Base-by-base conservation (phyloP, 1,140 invertebrate species). In the Pectinophora gossypiella region DNA sequence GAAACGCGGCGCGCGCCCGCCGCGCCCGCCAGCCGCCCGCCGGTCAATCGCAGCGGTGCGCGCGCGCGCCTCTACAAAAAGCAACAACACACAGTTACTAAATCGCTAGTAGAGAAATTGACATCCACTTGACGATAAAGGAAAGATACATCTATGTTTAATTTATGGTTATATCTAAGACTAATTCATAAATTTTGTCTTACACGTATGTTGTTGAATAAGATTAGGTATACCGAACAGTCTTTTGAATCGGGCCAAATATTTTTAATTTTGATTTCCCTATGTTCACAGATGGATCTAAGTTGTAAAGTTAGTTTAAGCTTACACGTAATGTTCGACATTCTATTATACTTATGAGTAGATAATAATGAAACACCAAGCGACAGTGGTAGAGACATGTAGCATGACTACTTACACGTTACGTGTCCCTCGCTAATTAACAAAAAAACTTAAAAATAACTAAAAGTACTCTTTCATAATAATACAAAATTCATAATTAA, bases 191-290 rank as follows among this genome's bases (percentile, higher is more conserved):
- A 40, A 68, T 72, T 68, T 75, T 75, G 48, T 68, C 67, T 76
- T 76, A 75, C 54, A 72, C 67, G 63, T 75, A 73, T 71, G 68
- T 76, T 72, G 70, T 59, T 71, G 74, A 72, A 71, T 68, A 78
- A 79, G 77, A 80, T 70, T 77, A 83, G 81, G 85, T 88, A 87
- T 87, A 88, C 83, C 75, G 73, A 86, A 88, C 86, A 88, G 86
- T 88, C 86, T 86, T 88, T 74, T 86, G 73, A 79, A 84, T 74
- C 74, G 72, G 84, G 86, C 84, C 86, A 69, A 88, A 88, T 85
- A 70, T 72, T 82, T 79, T 65, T 63, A 85, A 83, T 86, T 87
- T 85, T 83, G 79, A 85, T 80, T 72, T 76, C 71, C 71, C 72
- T 82, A 85, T 64, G 51, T 70, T 78, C 65, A 79, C 66, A 75